Evolutionary conservation across 2,888 invertebrate genomes (phyloP), one percentile per base, ranked within the genome.

Genomic region (Tromatobia lineatoria): DNA sequence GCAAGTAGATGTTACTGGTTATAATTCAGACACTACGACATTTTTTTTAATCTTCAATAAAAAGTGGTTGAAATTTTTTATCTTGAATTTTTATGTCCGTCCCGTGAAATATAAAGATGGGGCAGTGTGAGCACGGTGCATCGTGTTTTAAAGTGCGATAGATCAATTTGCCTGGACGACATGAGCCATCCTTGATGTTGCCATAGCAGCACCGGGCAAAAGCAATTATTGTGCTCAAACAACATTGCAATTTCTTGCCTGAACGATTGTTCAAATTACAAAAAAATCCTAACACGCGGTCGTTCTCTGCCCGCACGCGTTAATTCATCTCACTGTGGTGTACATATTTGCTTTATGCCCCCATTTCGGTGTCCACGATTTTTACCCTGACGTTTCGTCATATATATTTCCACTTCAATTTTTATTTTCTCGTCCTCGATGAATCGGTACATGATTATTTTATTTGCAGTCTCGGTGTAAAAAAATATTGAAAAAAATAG

Each of bases 151-250:
- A 23, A 57, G 13, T 25, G 13, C 54, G 54, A 59, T 15, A 59
- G 57, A 25, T 29, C 57, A 25, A 25, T 18, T 2, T 8, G 15
- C 13, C 0, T 52, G 20, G 20, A 42, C 57, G 20, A 23, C 10
- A 38, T 42, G 13, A n/a, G 23, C 13, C 45, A n/a, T 13, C 38
- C 42, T 25, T n/a, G 25, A 42, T 25, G 25, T 42, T 25, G 18
- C 42, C 38, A 38, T 25, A 38, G 3, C 25, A 6, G 20, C 57
- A 45, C 10, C 57, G 47, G 18, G 47, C 25, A 47, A 61, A 74
- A 61, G 47, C 61, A 74, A 74, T 74, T 61, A 61, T 74, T 74
- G 18, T 47, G 47, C 47, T 61, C 74, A 47, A 47, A 61, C 47
- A 74, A 74, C 61, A 47, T 61, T 47, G 29, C 74, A 61, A 47